phyloP scores from a whole-genome alignment of 2,888 invertebrate genomes.

The Anthophora plumipes region DNA sequence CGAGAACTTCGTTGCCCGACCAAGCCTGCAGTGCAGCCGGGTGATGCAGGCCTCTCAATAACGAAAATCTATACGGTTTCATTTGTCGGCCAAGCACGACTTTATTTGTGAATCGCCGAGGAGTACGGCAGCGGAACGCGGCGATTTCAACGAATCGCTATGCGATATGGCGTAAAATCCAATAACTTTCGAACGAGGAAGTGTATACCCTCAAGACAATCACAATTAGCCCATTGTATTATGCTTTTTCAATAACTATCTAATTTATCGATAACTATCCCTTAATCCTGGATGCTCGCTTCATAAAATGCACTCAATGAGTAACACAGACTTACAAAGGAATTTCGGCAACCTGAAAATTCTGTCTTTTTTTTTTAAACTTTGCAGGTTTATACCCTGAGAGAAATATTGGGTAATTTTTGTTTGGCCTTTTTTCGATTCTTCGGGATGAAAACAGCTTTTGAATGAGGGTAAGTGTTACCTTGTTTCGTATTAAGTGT shows the following conservation, averaged over 20 bases:
- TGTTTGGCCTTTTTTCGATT: no score
- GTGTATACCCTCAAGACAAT: slow-evolving; percentile 16
- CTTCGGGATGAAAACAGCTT: no score
- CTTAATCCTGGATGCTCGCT: no score
- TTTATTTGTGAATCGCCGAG: slow-evolving; percentile 79
- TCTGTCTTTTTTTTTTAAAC: no score
- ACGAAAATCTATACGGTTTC: slow-evolving; percentile 82
- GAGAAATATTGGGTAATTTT: no score
- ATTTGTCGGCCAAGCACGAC: slow-evolving; percentile 79
- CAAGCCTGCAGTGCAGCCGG: slow-evolving; percentile 67
- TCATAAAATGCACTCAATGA: no score
- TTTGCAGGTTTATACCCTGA: no score
- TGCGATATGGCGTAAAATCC: slow-evolving; percentile 50
- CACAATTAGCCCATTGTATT: slow-evolving; percentile 16
- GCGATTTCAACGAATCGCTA: slow-evolving; percentile 62
- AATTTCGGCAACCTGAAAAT: no score
- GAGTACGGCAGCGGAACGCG: slow-evolving; percentile 56
- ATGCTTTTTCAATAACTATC: not conserved
- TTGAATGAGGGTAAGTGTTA: no score
- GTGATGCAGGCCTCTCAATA: slow-evolving; percentile 79
- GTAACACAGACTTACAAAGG: no score
- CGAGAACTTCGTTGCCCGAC: slow-evolving; percentile 72
- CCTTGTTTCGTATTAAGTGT: no score
- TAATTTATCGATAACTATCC: no score
- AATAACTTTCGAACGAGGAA: slow-evolving; percentile 53